phyloP scores from a whole-genome alignment of 2,113 vertebrate genomes.

The Solea senegalensis region DNA sequence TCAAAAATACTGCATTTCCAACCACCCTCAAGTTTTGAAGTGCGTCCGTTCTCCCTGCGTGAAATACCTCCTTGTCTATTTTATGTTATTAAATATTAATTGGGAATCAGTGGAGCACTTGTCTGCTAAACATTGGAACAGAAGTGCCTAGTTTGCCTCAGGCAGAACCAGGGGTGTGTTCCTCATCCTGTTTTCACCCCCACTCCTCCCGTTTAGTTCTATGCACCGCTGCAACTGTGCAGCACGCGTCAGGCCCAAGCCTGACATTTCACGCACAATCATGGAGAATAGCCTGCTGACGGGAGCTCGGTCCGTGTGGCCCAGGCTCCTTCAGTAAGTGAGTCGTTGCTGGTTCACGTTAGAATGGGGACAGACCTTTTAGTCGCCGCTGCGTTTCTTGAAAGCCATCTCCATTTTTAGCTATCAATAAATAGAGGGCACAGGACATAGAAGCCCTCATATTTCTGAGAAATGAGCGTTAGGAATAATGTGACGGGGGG shows the following conservation, averaged over 20 bases:
- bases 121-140: conserved; percentile 81
- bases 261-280: conserved; percentile 71
- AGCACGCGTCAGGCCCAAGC: conserved; percentile 53
- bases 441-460: conserved; percentile 50
- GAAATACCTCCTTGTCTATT: conserved; percentile 63
- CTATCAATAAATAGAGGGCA: conserved; percentile 62
- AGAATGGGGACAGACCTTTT: conserved; percentile 55
- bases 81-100: conserved; percentile 82
- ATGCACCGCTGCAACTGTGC: conserved; percentile 63
- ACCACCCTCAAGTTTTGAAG: background rate
- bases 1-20: too few species aligned
- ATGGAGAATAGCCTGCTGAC: conserved; percentile 49
- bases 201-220: conserved; percentile 35
- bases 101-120: conserved; percentile 81
- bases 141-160: conserved; percentile 72
- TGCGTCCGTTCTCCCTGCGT: conserved; percentile 36
- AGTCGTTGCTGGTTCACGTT: conserved; percentile 59
- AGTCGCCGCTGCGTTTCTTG: conserved; percentile 53
- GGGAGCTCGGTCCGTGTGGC: conserved; percentile 63
- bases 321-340: conserved; percentile 64
- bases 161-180: conserved; percentile 69
- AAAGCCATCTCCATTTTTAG: conserved; percentile 74
- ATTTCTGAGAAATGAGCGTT: conserved; percentile 56
- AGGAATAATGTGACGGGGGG: conserved; percentile 61
- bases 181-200: conserved; percentile 70